Conservation (phyloP, 2,113 vertebrate genomes). For the Myrmecophaga tridactyla region DNA sequence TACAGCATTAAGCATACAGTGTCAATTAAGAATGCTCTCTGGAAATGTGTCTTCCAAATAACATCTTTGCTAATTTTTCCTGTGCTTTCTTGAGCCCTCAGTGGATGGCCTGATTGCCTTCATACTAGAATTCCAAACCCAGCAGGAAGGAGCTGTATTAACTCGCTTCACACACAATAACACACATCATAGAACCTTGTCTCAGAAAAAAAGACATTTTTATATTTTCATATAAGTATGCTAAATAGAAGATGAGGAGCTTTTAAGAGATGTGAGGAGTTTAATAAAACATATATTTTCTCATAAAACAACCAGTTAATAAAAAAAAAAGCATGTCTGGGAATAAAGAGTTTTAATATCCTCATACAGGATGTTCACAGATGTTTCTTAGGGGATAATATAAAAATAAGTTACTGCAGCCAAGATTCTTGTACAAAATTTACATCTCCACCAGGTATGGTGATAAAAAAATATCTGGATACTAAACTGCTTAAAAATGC, state of each 20-base stretch:
- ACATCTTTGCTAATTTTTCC: not conserved
- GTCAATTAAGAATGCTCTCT: not conserved
- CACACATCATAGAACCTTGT: not conserved
- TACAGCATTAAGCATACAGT: constrained; percentile 14
- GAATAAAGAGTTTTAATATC: constrained; percentile 3
- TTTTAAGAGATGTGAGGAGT: constrained; percentile 33
- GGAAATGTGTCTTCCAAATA: not conserved
- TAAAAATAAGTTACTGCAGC: not conserved
- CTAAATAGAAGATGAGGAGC: not conserved
- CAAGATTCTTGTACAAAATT: not conserved
- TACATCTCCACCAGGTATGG: not conserved
- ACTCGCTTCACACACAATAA: not conserved
- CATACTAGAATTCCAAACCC: constrained; percentile 15
- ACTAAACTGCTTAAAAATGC: not conserved
- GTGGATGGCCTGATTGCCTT: not conserved
- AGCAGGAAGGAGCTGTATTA: not conserved
- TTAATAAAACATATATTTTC: not conserved
- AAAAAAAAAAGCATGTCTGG: not conserved
- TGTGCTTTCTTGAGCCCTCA: constrained; percentile 8
- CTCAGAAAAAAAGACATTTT: not conserved
- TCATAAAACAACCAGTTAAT: constrained; percentile 37
- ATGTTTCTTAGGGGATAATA: not conserved
- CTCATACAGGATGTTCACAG: not conserved
- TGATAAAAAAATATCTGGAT: not conserved
- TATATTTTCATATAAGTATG: not conserved